Evolutionary conservation across 2,113 vertebrate species (phyloP), one percentile per base, ranked within the genome.

Genomic region (Paraplagusia blochii): DNA sequence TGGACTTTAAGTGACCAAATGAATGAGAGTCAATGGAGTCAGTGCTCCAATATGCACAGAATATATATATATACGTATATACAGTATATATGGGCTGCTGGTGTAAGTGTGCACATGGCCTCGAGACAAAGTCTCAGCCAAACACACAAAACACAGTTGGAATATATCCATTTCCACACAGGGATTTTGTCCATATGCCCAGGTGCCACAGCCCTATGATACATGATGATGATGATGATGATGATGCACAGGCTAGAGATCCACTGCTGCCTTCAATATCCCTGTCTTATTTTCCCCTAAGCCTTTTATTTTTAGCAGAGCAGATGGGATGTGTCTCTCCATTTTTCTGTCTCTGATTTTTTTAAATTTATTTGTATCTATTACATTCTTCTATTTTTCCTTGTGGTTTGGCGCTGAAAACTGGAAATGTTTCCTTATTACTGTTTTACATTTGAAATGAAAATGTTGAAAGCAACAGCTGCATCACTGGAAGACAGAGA

Each of bases 361-460:
- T 36, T 2, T 22, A 22, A 53, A 53, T 44, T 53, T 18, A 55
- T 76, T 44, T 60, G 18, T 63, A 17, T 58, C 66, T 1, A 39
- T 75, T 64, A 64, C 34, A 14, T 48, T 1, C 44, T 46, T 57
- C 53, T 47, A 53, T 56, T 66, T 69, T 67, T 69, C 72, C 61
- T 19, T 71, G 74, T 82, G 70, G 79, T 79, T 82, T 77, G 22
- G 6, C 59, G 56, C 70, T 47, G 58, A 63, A 70, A 69, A 63
- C 76, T 59, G 64, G 80, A 76, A 77, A 71, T 72, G 78, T 60
- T 74, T 61, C 70, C 78, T 85, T 79, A 86, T 87, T 88, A 85
- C 76, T 65, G 66, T 69, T 77, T 80, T 81, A 69, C 77, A 84
- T 85, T 83, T 85, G 84, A 87, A 72, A 82, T 85, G 85, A 62